Conservation (phyloP, 2,797 vertebrate genomes). For the Steatocranus sp. region DNA sequence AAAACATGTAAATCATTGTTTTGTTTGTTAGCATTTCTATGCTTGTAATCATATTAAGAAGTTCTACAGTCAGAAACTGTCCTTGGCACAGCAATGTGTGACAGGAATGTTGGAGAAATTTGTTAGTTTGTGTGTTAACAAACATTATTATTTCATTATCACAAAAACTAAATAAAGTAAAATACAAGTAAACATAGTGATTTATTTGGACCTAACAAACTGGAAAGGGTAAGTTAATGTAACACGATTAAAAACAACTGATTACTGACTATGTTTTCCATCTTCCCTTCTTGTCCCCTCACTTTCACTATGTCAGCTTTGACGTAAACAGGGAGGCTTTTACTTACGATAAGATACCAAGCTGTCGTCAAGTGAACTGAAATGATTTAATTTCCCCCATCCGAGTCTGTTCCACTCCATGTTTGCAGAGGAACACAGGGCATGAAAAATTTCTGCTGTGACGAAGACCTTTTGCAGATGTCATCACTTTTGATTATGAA, state of each 20-base stretch:
- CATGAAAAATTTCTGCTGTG: background rate
- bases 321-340: background rate
- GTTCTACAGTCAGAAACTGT: background rate
- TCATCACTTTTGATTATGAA: background rate
- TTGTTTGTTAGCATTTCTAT: background rate
- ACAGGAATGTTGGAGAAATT: background rate
- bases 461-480: background rate
- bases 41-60: background rate
- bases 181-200: background rate
- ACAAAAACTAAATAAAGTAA: background rate
- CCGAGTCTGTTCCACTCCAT: background rate
- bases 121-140: background rate
- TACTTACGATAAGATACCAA: background rate
- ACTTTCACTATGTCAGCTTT: background rate
- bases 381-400: background rate
- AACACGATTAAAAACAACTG: background rate
- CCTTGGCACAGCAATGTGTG: background rate
- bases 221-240: background rate
- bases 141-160: background rate
- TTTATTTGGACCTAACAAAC: background rate
- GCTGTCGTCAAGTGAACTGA: background rate
- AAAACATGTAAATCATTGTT: background rate
- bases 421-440: background rate
- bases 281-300: background rate
- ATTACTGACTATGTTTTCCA: background rate